These are phyloP conservation scores for Sesamia nonagrioides DNA, from an alignment of 1,140 invertebrate genomes.

Conservation along the genomic window DNA sequence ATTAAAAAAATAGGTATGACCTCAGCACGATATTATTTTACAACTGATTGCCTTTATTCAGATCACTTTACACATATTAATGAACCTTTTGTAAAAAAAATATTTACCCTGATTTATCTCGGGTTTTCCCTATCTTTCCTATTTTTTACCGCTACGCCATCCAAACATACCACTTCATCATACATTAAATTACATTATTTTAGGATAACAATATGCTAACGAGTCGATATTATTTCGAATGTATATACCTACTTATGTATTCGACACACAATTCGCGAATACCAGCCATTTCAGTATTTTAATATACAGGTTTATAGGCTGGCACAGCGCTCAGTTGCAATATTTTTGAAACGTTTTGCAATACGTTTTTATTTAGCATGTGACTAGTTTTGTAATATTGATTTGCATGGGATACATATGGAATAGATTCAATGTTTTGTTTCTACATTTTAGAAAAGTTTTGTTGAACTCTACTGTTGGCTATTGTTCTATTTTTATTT, in stretches of 20 bases:
- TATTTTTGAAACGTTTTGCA: slow-evolving; percentile 33
- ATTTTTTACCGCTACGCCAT: too few relatives aligned
- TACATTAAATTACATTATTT: slow-evolving; percentile 3
- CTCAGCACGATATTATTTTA: too few relatives aligned
- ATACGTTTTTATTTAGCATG: slow-evolving; percentile 19
- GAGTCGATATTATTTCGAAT: slow-evolving; percentile 18
- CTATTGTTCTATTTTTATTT: background rate
- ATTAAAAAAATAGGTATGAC: too few relatives aligned
- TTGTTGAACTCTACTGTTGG: background rate
- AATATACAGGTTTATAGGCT: slow-evolving; percentile 41
- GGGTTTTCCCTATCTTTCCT: too few relatives aligned
- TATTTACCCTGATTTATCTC: too few relatives aligned
- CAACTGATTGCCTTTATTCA: too few relatives aligned
- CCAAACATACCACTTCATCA: background rate
- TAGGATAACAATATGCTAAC: slow-evolving; percentile 28
- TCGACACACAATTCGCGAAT: slow-evolving; percentile 9
- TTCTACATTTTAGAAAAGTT: slow-evolving; percentile 26
- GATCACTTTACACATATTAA: too few relatives aligned
- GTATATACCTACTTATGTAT: slow-evolving; percentile 25
- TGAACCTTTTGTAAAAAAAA: too few relatives aligned
- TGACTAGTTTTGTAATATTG: slow-evolving; percentile 36
- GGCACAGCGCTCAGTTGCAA: background rate
- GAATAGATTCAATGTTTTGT: slow-evolving; percentile 47
- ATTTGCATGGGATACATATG: slow-evolving; percentile 46
- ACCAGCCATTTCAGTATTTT: slow-evolving; percentile 3